Percentiles rank a stretch among this genome's conserved stretches.
phyloP scores from a whole-genome alignment of 2,888 invertebrate genomes.

The Mythimna impura region DNA sequence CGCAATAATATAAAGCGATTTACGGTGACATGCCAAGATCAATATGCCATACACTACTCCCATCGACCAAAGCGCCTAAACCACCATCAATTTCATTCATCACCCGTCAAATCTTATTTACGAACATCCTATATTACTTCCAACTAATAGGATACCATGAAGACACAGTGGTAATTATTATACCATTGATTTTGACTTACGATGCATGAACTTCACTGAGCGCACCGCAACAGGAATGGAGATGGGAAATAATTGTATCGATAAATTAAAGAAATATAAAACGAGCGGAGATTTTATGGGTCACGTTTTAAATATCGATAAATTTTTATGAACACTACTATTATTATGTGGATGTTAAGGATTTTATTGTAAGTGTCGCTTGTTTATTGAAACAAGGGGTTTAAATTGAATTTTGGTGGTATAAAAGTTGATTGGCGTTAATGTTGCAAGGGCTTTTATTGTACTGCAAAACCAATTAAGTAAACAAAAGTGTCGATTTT shows the following conservation, averaged over 20 bases:
- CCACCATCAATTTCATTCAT: conserved; percentile 18
- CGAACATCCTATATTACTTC: not conserved
- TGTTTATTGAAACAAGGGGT: conserved; percentile 11
- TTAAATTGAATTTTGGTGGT: conserved; percentile 22
- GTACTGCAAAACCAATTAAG: conserved; percentile 6
- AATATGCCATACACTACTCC: not conserved
- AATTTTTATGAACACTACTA: conserved; percentile 9
- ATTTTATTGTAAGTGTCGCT: conserved; percentile 32
- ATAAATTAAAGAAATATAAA: conserved; percentile 51
- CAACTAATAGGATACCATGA: conserved; percentile 1
- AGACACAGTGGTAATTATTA: conserved; percentile 50
- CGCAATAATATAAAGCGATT: not conserved
- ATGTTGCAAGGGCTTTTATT: conserved; percentile 6
- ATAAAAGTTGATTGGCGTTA: conserved; percentile 5
- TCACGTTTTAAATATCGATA: conserved; percentile 49
- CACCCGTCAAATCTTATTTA: conserved; percentile 3
- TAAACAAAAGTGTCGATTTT: not conserved
- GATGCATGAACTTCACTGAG: conserved; percentile 61
- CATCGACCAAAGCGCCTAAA: conserved; percentile 4
- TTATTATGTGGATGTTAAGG: conserved; percentile 9
- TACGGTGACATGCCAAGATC: not conserved
- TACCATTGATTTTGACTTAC: conserved; percentile 65
- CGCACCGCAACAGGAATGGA: conserved; percentile 43
- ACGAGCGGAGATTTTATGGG: conserved; percentile 32
- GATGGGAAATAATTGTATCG: conserved; percentile 57